Percentiles rank a stretch among this genome's conserved stretches.
These are phyloP conservation scores for Lophius americanus DNA, from an alignment of 2,797 vertebrate genomes.

Conservation along the genomic window DNA sequence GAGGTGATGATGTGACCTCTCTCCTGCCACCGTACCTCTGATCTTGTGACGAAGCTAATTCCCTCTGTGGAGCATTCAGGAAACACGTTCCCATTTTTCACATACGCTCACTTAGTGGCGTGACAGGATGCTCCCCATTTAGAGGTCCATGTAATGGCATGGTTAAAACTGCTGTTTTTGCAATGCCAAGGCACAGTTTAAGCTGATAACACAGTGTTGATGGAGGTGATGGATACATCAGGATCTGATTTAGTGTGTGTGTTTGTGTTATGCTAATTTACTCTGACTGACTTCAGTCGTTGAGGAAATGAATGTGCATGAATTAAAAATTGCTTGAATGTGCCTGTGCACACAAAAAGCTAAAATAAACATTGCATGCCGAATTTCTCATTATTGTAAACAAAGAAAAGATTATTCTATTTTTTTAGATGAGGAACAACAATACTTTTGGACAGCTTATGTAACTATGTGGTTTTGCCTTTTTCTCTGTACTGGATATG, in stretches of 20 bases:
- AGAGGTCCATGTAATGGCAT: conserved; percentile 44
- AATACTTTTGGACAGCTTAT: conserved; percentile 43
- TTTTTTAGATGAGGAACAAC: conserved; percentile 42
- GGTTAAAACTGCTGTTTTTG: conserved; percentile 36
- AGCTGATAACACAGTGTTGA: conserved; percentile 38
- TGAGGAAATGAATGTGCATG: conserved; percentile 49
- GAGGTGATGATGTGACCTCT: conserved; percentile 23
- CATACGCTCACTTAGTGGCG: conserved; percentile 36
- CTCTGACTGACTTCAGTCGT: conserved; percentile 62
- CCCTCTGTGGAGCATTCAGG: conserved; percentile 35
- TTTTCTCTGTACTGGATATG: conserved; percentile 45
- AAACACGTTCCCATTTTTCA: conserved; percentile 57
- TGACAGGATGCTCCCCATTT: conserved; percentile 59
- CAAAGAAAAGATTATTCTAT: conserved; percentile 8
- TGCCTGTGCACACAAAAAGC: conserved; percentile 36
- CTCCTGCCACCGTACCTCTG: conserved; percentile 45
- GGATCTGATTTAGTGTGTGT: conserved; percentile 49
- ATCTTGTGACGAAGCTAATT: conserved; percentile 57
- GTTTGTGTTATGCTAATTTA: conserved; percentile 60
- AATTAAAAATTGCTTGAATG: conserved; percentile 25
- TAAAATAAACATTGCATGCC: conserved; percentile 23
- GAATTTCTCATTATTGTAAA: conserved; percentile 27
- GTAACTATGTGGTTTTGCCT: conserved; percentile 51
- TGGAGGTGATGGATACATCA: conserved; percentile 35
- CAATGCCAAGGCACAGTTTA: conserved; percentile 44